phyloP scores from a whole-genome alignment of 1,140 invertebrate genomes.

The silkworm (Bombyx mori) region DNA sequence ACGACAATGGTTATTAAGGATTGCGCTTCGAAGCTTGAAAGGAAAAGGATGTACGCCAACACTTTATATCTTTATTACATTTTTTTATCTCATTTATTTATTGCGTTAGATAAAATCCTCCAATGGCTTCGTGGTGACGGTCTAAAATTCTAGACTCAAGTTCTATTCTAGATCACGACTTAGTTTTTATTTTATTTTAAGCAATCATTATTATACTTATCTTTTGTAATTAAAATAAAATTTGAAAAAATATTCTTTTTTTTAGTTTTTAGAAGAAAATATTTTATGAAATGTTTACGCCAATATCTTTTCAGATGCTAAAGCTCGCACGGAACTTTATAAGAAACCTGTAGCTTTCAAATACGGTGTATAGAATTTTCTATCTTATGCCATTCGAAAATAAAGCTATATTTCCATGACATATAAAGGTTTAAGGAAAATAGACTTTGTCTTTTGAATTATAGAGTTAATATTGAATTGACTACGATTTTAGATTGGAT shows the following conservation, averaged over 20 bases:
- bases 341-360: conserved; percentile 47
- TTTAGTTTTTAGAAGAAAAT: not conserved
- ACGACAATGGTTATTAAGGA: conserved; percentile 47
- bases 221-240: not conserved
- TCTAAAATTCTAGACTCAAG: not conserved
- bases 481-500: too few relatives aligned
- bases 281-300: not conserved
- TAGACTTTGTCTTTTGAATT: too few relatives aligned
- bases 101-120: not conserved
- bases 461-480: too few relatives aligned
- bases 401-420: not conserved
- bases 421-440: not conserved
- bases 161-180: not conserved
- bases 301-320: not conserved
- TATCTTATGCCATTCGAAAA: conserved; percentile 11
- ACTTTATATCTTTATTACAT: not conserved
- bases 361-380: conserved; percentile 10
- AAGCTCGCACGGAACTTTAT: not conserved
- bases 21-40: conserved; percentile 20
- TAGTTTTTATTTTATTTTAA: not conserved
- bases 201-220: not conserved
- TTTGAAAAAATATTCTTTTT: not conserved
- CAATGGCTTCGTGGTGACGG: not conserved
- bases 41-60: conserved; percentile 14
- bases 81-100: not conserved